Evolutionary conservation across 1,140 invertebrate species (phyloP).

Genomic region (Saccostrea cuccullata): DNA sequence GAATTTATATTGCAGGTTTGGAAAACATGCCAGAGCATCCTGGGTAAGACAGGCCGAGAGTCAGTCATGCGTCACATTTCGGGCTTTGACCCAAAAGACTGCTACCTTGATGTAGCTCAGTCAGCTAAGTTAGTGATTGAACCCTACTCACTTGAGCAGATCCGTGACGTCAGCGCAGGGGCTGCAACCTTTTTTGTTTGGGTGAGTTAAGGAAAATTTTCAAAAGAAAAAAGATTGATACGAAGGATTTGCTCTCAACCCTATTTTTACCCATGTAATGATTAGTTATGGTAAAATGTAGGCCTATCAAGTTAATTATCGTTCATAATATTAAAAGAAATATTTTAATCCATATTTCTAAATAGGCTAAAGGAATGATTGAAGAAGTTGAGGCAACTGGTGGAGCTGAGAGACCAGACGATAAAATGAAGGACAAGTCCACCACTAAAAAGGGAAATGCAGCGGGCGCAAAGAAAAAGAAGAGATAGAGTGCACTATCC

Average conservation of each 20-base stretch:
- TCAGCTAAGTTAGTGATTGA: conserved; percentile 64
- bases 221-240: not conserved
- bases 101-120: conserved; percentile 63
- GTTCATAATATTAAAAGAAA: not conserved
- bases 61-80: conserved; percentile 73
- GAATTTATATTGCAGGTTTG: conserved; percentile 66
- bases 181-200: conserved; percentile 76
- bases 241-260: too few relatives aligned
- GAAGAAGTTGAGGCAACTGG: conserved; percentile 73
- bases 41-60: conserved; percentile 73
- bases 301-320: too few relatives aligned
- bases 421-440: conserved; percentile 21
- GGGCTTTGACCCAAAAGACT: conserved; percentile 69
- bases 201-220: conserved; percentile 62
- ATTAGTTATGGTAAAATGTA: too few relatives aligned
- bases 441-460: not conserved
- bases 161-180: conserved; percentile 71
- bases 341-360: not conserved
- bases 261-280: too few relatives aligned
- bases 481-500: not conserved
- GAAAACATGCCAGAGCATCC: conserved; percentile 66
- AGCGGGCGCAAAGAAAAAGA: conserved; percentile 1
- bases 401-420: conserved; percentile 51
- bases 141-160: conserved; percentile 66
- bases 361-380: conserved; percentile 72